Percentiles rank a stretch among this genome's conserved stretches.
These are phyloP conservation scores for Sebastes reedi DNA, from an alignment of 2,797 vertebrate genomes.

Conservation along the genomic window DNA sequence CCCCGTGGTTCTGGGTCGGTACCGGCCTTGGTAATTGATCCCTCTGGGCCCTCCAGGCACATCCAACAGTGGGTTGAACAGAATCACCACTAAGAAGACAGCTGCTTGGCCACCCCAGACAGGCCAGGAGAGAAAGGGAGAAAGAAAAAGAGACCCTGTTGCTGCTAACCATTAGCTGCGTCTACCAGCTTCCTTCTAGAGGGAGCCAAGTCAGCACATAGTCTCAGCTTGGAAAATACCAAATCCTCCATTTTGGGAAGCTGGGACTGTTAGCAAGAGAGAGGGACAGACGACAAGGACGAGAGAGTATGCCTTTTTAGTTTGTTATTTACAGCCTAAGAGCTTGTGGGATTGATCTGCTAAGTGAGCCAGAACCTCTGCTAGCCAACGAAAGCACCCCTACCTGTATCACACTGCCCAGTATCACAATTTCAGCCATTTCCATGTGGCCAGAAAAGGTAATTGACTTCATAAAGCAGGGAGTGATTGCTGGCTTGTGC, in stretches of 20 bases:
- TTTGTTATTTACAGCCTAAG: slow-evolving; percentile 14
- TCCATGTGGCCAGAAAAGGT: slow-evolving; percentile 1
- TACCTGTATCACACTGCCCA: slow-evolving; percentile 2
- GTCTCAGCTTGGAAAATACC: slow-evolving; percentile 25
- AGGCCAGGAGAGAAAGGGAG: slow-evolving; percentile 29
- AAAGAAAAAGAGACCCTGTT: slow-evolving; percentile 52
- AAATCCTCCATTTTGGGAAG: slow-evolving; percentile 50
- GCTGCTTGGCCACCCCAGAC: slow-evolving; percentile 71
- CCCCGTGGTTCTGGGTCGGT: slow-evolving; percentile 56
- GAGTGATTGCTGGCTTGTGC: not conserved
- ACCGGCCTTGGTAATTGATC: slow-evolving; percentile 83
- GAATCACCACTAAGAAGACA: slow-evolving; percentile 75
- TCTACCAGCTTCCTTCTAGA: slow-evolving; percentile 46
- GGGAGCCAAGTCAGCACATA: slow-evolving; percentile 70
- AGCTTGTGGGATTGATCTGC: slow-evolving; percentile 21
- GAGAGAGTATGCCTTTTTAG: slow-evolving; percentile 9
- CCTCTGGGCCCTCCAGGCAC: slow-evolving; percentile 75
- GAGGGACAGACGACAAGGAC: not conserved
- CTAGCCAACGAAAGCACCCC: not conserved
- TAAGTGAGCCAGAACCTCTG: slow-evolving; percentile 18
- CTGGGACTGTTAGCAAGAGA: slow-evolving; percentile 12
- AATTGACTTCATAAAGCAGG: slow-evolving; percentile 24
- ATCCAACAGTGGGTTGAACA: slow-evolving; percentile 73
- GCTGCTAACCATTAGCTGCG: slow-evolving; percentile 70
- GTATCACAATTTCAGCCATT: not conserved